These are phyloP conservation scores for Prorops nasuta DNA, from an alignment of 1,140 invertebrate genomes.

Conservation along the genomic window DNA sequence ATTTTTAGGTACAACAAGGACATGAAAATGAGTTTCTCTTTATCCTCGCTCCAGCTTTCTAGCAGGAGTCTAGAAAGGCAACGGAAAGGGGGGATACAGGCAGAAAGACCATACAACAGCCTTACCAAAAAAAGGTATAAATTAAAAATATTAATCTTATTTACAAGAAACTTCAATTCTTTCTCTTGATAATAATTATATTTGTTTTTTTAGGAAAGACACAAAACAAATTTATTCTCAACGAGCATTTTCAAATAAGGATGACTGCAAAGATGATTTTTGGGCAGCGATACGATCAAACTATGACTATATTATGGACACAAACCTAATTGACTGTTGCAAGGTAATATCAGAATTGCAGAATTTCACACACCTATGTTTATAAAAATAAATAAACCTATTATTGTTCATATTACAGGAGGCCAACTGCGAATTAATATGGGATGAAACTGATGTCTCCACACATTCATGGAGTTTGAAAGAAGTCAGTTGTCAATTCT, in stretches of 20 bases:
- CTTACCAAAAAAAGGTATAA: constrained; percentile 63
- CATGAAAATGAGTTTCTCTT: constrained; percentile 59
- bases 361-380: neutral
- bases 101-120: constrained; percentile 65
- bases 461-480: constrained; percentile 68
- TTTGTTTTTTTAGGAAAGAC: constrained; percentile 58
- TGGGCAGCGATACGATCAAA: constrained; percentile 85
- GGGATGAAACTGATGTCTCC: constrained; percentile 61
- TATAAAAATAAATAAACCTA: neutral
- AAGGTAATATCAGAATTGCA: constrained; percentile 55
- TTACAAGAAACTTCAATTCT: neutral
- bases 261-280: constrained; percentile 76
- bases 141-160: neutral
- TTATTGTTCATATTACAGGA: constrained; percentile 57
- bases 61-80: constrained; percentile 55
- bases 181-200: neutral
- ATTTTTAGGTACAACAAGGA: constrained; percentile 45
- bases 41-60: constrained; percentile 60
- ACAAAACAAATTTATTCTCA: constrained; percentile 64
- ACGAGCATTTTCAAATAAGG: constrained; percentile 69
- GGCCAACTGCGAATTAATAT: constrained; percentile 73
- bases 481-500: constrained; percentile 77
- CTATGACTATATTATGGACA: constrained; percentile 93
- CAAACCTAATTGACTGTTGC: constrained; percentile 85
- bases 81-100: constrained; percentile 53